phyloP scores from a whole-genome alignment of 2,797 vertebrate species.

The Coracias cyanogaster region DNA sequence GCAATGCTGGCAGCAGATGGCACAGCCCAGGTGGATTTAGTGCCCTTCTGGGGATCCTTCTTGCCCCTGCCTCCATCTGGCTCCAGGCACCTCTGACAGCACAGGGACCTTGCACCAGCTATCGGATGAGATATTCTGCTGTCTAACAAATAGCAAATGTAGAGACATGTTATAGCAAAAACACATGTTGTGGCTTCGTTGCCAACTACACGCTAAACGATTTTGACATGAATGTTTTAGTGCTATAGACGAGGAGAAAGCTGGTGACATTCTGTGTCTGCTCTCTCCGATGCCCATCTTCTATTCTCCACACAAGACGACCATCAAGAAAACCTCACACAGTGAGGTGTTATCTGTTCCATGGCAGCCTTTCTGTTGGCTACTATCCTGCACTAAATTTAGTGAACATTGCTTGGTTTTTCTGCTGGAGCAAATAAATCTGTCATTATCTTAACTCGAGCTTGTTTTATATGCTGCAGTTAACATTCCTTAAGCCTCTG shows the following conservation, averaged over 20 bases:
- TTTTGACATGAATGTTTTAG: not conserved
- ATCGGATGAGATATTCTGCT: not conserved
- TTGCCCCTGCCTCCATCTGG: not conserved
- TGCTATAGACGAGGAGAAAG: not conserved
- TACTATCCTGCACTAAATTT: not conserved
- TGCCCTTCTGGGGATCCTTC: too few relatives aligned
- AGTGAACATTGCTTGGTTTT: not conserved
- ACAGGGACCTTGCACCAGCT: not conserved
- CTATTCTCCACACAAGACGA: not conserved
- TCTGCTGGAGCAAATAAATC: constrained; percentile 8
- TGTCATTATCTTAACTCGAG: not conserved
- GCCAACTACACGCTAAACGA: not conserved
- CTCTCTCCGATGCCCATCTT: not conserved
- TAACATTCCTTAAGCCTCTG: not conserved
- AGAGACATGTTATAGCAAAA: not conserved
- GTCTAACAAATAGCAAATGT: not conserved
- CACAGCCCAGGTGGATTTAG: not conserved
- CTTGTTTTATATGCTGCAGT: not conserved
- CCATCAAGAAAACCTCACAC: not conserved
- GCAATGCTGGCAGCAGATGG: not conserved
- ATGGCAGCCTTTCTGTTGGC: not conserved
- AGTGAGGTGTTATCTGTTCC: not conserved
- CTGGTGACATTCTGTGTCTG: not conserved
- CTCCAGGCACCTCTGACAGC: not conserved
- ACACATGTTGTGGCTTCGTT: not conserved